Conservation (phyloP, 64 coral and sea anemone genomes). For the Montipora cactus region DNA sequence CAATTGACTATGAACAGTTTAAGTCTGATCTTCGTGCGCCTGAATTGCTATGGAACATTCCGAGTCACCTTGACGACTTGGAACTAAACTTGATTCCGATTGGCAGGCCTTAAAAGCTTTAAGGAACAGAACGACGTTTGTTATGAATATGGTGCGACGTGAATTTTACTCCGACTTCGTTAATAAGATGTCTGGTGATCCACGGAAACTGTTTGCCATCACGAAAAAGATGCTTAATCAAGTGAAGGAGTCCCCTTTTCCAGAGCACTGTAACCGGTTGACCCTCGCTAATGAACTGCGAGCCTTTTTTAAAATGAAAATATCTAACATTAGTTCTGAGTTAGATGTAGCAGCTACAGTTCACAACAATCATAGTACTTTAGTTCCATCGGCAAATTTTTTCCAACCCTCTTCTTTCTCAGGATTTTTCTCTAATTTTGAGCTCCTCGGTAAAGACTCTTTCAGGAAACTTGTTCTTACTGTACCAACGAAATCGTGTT, state of each 20-base stretch:
- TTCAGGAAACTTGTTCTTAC: background rate
- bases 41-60: background rate
- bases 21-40: background rate
- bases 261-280: background rate
- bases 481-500: background rate
- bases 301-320: background rate
- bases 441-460: background rate
- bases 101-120: background rate
- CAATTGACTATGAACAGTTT: background rate
- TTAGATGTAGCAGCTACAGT: background rate
- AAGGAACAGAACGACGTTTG: background rate
- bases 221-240: background rate
- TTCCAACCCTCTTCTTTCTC: background rate
- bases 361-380: background rate
- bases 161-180: background rate
- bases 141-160: background rate
- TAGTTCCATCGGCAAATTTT: background rate
- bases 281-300: background rate
- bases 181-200: background rate
- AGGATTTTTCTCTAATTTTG: background rate
- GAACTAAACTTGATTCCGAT: background rate
- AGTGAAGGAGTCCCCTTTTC: slow-evolving; percentile 4
- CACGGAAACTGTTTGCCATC: background rate
- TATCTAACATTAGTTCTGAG: background rate
- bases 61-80: background rate